phyloP scores from a whole-genome alignment of 2,113 vertebrate species.

The Malurus elegans region DNA sequence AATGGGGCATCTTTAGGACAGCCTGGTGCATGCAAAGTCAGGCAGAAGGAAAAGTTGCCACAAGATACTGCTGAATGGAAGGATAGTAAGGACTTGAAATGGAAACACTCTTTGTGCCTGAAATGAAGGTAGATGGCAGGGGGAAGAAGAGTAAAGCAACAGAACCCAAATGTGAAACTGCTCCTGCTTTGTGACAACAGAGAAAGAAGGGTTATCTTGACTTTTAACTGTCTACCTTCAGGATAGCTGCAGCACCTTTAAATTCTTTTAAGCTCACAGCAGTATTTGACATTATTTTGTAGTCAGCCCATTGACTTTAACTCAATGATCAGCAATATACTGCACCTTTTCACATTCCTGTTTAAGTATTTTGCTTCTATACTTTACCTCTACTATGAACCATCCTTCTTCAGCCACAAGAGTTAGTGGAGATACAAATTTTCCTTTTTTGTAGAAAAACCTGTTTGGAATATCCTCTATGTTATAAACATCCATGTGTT shows the following conservation, averaged over 20 bases:
- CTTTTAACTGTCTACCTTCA: background rate
- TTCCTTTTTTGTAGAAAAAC: conserved; percentile 87
- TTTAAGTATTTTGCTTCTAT: background rate
- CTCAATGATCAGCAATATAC: background rate
- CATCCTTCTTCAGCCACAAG: conserved; percentile 89
- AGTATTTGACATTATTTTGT: background rate
- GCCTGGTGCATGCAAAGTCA: background rate
- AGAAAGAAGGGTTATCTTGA: background rate
- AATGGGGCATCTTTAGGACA: background rate
- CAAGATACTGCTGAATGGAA: background rate
- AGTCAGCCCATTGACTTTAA: background rate
- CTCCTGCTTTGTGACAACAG: background rate
- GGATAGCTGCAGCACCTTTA: background rate
- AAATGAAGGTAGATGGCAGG: background rate
- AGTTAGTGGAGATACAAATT: conserved; percentile 88
- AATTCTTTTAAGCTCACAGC: background rate
- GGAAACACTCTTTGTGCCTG: background rate
- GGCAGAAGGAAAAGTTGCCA: background rate
- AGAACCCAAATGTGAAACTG: background rate
- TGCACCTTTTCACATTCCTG: background rate
- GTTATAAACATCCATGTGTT: conserved; percentile 83
- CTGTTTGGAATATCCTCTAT: conserved; percentile 82
- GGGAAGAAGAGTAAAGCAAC: background rate
- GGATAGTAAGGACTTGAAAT: background rate
- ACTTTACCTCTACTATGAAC: conserved; percentile 89